Conservation (phyloP, 2,113 vertebrate genomes). For the Alexandromys fortis region DNA sequence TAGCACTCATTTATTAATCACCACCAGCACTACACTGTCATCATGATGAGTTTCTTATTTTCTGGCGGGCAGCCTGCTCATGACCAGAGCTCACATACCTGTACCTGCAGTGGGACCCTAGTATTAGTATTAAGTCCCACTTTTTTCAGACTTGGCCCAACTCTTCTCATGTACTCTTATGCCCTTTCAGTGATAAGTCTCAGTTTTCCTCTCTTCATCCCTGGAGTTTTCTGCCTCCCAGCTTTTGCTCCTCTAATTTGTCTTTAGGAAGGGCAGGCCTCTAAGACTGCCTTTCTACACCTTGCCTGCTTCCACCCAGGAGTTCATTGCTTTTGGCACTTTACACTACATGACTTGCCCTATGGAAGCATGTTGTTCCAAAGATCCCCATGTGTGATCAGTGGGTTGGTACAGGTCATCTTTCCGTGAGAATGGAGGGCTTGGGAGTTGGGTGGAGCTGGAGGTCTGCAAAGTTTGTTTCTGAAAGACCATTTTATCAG, state of each 20-base stretch:
- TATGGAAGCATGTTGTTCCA: fast-evolving
- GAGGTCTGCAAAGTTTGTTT: background rate
- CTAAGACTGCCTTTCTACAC: background rate
- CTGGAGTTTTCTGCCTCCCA: background rate
- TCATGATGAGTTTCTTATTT: background rate
- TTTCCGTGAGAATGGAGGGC: background rate
- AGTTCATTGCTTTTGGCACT: background rate
- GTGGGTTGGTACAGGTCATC: too few species aligned
- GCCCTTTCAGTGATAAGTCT: background rate
- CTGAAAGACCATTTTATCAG: background rate
- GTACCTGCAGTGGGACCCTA: background rate
- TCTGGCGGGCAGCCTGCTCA: background rate
- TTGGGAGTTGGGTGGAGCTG: background rate
- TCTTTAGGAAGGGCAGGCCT: background rate
- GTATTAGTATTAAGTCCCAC: background rate
- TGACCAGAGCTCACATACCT: background rate
- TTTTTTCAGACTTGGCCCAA: background rate
- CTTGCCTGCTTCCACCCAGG: background rate
- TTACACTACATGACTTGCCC: background rate
- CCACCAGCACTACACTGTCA: background rate
- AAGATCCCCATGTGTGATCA: fast-evolving
- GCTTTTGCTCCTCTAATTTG: background rate
- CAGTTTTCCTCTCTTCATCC: background rate
- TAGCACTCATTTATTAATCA: background rate
- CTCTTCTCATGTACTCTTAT: background rate